A percentile compares a stretch with the other conserved stretches of the same genome.
Conservation (phyloP, 2,888 invertebrate species). For the Patella pellucida region DNA sequence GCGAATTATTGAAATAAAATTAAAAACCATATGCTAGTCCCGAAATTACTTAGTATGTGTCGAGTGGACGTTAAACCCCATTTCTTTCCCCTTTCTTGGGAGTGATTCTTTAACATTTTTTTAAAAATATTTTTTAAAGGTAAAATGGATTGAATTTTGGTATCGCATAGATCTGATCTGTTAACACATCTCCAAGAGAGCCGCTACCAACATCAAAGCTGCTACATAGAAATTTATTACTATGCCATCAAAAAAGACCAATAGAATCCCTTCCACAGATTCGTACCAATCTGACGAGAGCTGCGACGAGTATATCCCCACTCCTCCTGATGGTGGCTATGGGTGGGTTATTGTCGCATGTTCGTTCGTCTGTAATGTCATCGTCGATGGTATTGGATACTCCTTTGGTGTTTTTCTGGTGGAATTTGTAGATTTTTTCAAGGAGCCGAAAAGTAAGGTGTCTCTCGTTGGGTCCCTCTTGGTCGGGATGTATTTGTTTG, state of each 20-base stretch:
- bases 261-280: slow-evolving; percentile 46
- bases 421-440: slow-evolving; percentile 79
- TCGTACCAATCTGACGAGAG: slow-evolving; percentile 48
- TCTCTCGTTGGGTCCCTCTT: slow-evolving; percentile 89
- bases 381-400: slow-evolving; percentile 95
- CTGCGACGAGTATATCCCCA: slow-evolving; percentile 61
- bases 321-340: slow-evolving; percentile 81
- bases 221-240: too few species aligned
- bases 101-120: too few species aligned
- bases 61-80: too few species aligned
- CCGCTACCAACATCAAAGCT: too few species aligned
- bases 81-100: too few species aligned
- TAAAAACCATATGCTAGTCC: too few species aligned
- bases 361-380: slow-evolving; percentile 91
- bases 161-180: too few species aligned
- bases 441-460: slow-evolving; percentile 83
- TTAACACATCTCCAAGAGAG: too few species aligned
- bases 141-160: too few species aligned
- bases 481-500: slow-evolving; percentile 91
- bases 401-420: slow-evolving; percentile 84
- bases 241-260: slow-evolving; percentile 11
- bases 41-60: too few species aligned
- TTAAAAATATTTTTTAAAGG: too few species aligned
- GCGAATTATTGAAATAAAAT: too few species aligned
- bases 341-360: slow-evolving; percentile 93